A percentile compares a stretch with the other conserved stretches of the same genome.
These are phyloP conservation scores for Thalassoma bifasciatum DNA, from an alignment of 2,113 vertebrate species.

Conservation along the genomic window DNA sequence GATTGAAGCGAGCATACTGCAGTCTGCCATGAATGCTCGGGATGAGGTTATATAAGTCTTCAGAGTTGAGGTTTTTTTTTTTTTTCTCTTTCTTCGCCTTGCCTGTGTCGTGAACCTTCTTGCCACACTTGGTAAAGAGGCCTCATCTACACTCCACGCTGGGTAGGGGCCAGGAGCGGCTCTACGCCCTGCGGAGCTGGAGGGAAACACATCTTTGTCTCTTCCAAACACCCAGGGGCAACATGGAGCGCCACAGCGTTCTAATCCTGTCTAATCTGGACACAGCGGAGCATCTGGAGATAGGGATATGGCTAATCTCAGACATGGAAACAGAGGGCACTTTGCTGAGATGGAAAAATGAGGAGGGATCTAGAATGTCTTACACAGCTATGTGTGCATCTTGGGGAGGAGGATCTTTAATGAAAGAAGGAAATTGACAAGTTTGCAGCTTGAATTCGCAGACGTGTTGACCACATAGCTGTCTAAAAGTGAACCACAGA, in stretches of 20 bases:
- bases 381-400: not conserved
- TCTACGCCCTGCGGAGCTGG: slow-evolving; percentile 52
- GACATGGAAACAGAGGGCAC: slow-evolving; percentile 65
- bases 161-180: slow-evolving; percentile 58
- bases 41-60: slow-evolving; percentile 54
- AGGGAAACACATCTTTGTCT: slow-evolving; percentile 66
- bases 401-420: slow-evolving; percentile 7
- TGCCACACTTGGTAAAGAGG: slow-evolving; percentile 30
- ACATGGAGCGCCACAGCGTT: slow-evolving; percentile 63
- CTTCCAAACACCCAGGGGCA: slow-evolving; percentile 62
- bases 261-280: slow-evolving; percentile 84
- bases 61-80: slow-evolving; percentile 8
- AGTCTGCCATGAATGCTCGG: slow-evolving; percentile 42
- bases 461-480: not conserved
- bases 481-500: not conserved
- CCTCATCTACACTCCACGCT: slow-evolving; percentile 36
- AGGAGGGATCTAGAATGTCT: slow-evolving; percentile 45
- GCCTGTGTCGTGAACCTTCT: slow-evolving; percentile 41
- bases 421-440: not conserved
- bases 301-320: slow-evolving; percentile 81
- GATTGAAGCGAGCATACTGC: slow-evolving; percentile 31
- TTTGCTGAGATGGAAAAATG: slow-evolving; percentile 72
- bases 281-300: slow-evolving; percentile 79
- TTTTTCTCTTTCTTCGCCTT: not conserved
- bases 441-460: not conserved